Evolutionary conservation across 1,140 invertebrate species (phyloP).

Genomic region (Ladona fulva): DNA sequence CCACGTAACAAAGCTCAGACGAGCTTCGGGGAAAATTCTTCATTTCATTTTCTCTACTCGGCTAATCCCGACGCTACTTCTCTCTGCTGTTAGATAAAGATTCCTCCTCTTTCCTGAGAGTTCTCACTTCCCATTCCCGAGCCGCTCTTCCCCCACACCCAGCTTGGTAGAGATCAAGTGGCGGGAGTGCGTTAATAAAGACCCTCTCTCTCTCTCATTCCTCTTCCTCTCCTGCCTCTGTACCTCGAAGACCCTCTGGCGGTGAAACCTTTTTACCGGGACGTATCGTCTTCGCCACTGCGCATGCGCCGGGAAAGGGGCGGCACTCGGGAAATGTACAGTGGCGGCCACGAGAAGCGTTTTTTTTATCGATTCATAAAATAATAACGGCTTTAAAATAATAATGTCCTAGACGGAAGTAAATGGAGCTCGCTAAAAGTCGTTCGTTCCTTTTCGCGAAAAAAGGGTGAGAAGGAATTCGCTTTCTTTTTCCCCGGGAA

Average conservation of each 20-base stretch:
- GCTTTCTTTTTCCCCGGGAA: too few relatives aligned
- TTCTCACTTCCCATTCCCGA: not conserved
- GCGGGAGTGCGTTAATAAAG: not conserved
- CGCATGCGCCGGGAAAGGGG: not conserved
- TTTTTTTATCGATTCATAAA: too few relatives aligned
- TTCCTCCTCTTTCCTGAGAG: not conserved
- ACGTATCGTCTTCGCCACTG: not conserved
- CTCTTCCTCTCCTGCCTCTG: not conserved
- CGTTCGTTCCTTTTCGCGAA: too few relatives aligned
- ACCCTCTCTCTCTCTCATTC: not conserved
- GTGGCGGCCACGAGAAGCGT: not conserved
- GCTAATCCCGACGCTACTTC: not conserved
- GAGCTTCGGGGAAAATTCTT: constrained; percentile 4
- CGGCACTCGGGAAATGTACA: not conserved
- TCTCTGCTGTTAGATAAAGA: not conserved
- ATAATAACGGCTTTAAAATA: too few relatives aligned
- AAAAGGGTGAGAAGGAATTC: too few relatives aligned
- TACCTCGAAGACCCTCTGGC: not conserved
- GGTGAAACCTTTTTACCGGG: not conserved
- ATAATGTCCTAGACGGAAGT: too few relatives aligned
- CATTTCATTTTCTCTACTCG: constrained; percentile 1
- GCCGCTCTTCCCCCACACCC: not conserved
- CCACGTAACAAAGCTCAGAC: not conserved
- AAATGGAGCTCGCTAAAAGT: too few relatives aligned
- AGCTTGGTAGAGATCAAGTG: not conserved